These are phyloP conservation scores for Dromius quadrimaculatus DNA, from an alignment of 2,888 invertebrate genomes.

Conservation along the genomic window DNA sequence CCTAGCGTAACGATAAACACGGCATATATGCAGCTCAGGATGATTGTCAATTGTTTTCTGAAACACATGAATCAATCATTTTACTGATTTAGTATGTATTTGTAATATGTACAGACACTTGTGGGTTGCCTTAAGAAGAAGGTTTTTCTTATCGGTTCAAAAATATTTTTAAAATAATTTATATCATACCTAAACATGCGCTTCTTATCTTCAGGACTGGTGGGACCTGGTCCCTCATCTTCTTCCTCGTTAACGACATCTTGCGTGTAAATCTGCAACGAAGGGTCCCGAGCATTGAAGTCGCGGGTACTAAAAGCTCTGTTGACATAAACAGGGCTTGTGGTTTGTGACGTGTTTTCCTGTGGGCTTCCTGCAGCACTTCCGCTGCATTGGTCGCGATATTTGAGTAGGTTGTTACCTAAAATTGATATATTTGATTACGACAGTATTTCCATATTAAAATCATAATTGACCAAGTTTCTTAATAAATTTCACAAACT, in stretches of 20 bases:
- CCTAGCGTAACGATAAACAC: conserved; percentile 77
- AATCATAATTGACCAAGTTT: too few relatives aligned
- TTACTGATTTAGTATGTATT: neutral
- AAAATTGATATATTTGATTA: too few relatives aligned
- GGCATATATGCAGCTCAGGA: conserved; percentile 77
- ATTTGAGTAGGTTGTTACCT: conserved; percentile 31
- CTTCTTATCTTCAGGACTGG: conserved; percentile 62
- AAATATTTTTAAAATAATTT: neutral
- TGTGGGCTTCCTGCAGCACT: conserved; percentile 5
- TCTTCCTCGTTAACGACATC: conserved; percentile 13
- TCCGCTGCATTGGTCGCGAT: conserved; percentile 11
- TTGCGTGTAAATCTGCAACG: conserved; percentile 26
- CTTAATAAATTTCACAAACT: conserved; percentile 3
- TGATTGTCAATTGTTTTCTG: conserved; percentile 73
- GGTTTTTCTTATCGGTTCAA: neutral
- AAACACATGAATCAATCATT: conserved; percentile 59
- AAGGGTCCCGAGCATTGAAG: conserved; percentile 2
- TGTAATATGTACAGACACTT: neutral
- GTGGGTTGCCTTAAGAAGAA: neutral
- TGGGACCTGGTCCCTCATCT: conserved; percentile 53
- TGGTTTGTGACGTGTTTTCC: conserved; percentile 1
- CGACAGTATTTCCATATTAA: too few relatives aligned
- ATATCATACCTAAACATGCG: conserved; percentile 62
- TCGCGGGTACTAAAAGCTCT: neutral
- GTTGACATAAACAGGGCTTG: conserved; percentile 36